Evolutionary conservation across 2,113 vertebrate genomes (phyloP), one percentile per base, ranked within the genome.

Genomic region (Paradisaea rubra): DNA sequence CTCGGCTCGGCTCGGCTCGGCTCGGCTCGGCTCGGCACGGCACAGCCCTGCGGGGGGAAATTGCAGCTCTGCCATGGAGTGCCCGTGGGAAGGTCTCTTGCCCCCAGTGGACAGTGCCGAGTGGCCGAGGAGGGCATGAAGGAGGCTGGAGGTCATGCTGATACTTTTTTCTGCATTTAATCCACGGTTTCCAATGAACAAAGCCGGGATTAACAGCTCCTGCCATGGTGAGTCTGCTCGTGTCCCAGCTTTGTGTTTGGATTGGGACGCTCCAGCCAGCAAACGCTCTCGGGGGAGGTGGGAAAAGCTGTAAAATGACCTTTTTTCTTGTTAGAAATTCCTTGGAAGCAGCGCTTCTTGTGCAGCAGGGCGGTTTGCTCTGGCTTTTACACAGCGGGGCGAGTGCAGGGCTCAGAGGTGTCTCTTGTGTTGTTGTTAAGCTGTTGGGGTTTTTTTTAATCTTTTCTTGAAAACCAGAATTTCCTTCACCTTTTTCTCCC

Each of bases 211-310:
- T 94, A 88, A 56, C 86, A 54, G 54, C 81, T 85, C 60, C 78
- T 88, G 72, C 91, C 78, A 23, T 20, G 95, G 95, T 94, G 88
- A 96, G 95, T 94, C 54, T 45, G 73, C 64, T 83, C 17, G 50
- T 52, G 56, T 66, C 80, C 64, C n/a, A 10, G 77, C 86, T 64
- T 57, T 31, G 72, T 25, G 15, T 69, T 79, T 44, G 59, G n/a
- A 17, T 6, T 42, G 2, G 60, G 28, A 68, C 47, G 61, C 56
- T 89, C 52, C 76, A 44, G 63, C 18, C 77, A 18, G 85, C 61
- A 31, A 72, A n/a, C 21, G 7, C n/a, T 45, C 53, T 60, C 1
- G 8, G 45, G 88, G 49, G 68, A 56, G 76, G 25, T n/a, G 69
- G 68, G 54, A 45, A 77, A 50, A 72, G 25, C 86, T 90, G 81